A percentile compares a stretch with the other conserved stretches of the same genome.
phyloP scores from a whole-genome alignment of 2,888 invertebrate genomes.

The Cryptus armator region DNA sequence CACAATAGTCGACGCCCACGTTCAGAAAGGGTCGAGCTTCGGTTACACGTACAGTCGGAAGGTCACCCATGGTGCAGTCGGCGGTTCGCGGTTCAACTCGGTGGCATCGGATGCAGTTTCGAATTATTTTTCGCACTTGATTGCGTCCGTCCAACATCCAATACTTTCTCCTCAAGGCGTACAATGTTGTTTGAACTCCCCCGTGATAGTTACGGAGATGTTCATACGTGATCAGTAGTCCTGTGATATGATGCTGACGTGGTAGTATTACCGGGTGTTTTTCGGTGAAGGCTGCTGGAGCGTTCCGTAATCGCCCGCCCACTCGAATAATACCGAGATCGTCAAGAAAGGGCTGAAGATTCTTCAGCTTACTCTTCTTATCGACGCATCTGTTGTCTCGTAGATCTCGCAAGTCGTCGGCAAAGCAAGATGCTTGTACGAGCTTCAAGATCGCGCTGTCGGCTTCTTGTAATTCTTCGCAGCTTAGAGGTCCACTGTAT shows the following conservation, averaged over 20 bases:
- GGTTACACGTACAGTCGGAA: slow-evolving; percentile 73
- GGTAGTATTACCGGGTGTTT: too few species aligned
- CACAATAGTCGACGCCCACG: too few species aligned
- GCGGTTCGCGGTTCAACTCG: slow-evolving; percentile 47
- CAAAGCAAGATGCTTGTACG: slow-evolving; percentile 24
- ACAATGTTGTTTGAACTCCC: slow-evolving; percentile 69
- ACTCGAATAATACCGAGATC: too few species aligned
- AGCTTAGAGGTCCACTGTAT: too few species aligned
- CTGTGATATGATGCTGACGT: too few species aligned
- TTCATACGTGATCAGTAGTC: slow-evolving; percentile 58
- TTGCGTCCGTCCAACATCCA: slow-evolving; percentile 53
- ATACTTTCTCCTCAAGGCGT: slow-evolving; percentile 42
- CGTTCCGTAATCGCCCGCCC: slow-evolving; percentile 70
- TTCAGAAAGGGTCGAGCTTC: too few species aligned
- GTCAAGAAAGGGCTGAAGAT: slow-evolving; percentile 66
- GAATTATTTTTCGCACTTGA: slow-evolving; percentile 39
- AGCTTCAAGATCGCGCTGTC: too few species aligned
- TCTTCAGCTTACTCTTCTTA: slow-evolving; percentile 53
- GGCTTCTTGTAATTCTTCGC: too few species aligned
- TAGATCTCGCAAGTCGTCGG: slow-evolving; percentile 13
- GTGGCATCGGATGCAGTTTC: slow-evolving; percentile 66
- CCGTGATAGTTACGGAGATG: slow-evolving; percentile 68
- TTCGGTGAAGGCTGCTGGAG: too few species aligned
- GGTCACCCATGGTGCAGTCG: slow-evolving; percentile 73
- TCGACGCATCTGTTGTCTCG: not conserved